These are phyloP conservation scores for Pemphigus obesinymphae DNA, from an alignment of 1,140 invertebrate genomes.

Conservation along the genomic window DNA sequence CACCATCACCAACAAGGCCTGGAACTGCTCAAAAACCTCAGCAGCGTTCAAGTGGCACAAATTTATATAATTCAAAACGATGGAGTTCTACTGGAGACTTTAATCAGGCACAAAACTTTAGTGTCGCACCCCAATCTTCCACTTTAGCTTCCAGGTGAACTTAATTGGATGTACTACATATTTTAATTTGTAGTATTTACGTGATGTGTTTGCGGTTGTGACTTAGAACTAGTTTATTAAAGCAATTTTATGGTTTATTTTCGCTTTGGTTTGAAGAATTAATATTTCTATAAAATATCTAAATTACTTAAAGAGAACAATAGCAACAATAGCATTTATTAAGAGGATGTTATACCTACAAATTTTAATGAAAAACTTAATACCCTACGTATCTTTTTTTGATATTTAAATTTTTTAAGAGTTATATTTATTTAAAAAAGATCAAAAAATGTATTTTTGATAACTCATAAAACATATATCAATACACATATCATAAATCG, in stretches of 20 bases:
- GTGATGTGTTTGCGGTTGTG: not conserved
- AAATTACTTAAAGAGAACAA: not conserved
- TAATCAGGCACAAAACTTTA: slow-evolving; percentile 51
- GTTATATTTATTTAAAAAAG: too few species aligned
- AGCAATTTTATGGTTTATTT: not conserved
- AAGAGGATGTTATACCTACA: too few species aligned
- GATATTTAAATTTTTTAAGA: too few species aligned
- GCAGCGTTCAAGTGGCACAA: slow-evolving; percentile 42
- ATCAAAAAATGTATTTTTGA: too few species aligned
- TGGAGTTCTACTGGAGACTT: slow-evolving; percentile 83
- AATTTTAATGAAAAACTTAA: too few species aligned
- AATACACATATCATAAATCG: too few species aligned
- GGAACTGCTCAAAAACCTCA: slow-evolving; percentile 45
- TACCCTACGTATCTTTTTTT: too few species aligned
- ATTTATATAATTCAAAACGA: slow-evolving; percentile 60
- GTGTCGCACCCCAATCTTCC: slow-evolving; percentile 44
- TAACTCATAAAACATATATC: too few species aligned
- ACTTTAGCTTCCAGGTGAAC: slow-evolving; percentile 44
- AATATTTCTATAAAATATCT: not conserved
- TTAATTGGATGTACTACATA: not conserved
- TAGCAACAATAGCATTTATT: not conserved
- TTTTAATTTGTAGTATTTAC: not conserved
- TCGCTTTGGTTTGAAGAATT: not conserved
- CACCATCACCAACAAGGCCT: slow-evolving; percentile 67
- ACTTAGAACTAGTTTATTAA: not conserved